Evolutionary conservation across 2,113 vertebrate genomes (phyloP), one percentile per base, ranked within the genome.

Genomic region (Colistium nudipinnis): DNA sequence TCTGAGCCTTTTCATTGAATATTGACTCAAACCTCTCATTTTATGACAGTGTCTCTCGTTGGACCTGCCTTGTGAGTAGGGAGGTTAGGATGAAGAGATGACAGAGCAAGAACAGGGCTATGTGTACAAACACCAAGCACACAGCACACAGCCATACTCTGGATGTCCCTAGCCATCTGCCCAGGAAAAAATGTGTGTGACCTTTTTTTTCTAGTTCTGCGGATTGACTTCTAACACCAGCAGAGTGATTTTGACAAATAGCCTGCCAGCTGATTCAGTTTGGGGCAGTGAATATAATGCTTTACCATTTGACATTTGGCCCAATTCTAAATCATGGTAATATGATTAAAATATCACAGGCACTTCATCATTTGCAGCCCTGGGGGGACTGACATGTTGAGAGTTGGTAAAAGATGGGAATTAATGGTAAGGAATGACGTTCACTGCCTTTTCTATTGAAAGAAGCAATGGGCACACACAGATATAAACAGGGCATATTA

Each of bases 231-330:
- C 24, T 14, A 2, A 10, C 49, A 51, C 47, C n/a, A 35, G 62
- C 75, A 45, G 36, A 45, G 19, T 53, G 66, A 59, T 35, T 62
- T 6, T 85, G 70, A 80, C 48, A 66, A 82, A 76, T 55, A 36
- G 49, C 44, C 63, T 44, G 56, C 51, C 78, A 35, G 27, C 48
- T 74, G 54, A 60, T 36, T 73, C 66, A 49, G 60, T 71, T 65
- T 72, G 56, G n/a, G 39, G 52, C 63, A 56, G 39, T 59, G 28
- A n/a, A 39, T 67, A 41, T 45, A 57, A 31, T 13, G 14, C 43
- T 31, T 25, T 22, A 38, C 35, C 31, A n/a, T 82, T 70, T 79
- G 72, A 76, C 57, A 71, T 72, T 76, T 66, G 41, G 62, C 24
- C 41, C 17, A 0, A 62, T 77, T 67, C 47, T 60, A 81, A 73